Evolutionary conservation across 2,888 invertebrate genomes (phyloP).

Genomic region (Zelleria hepariella): DNA sequence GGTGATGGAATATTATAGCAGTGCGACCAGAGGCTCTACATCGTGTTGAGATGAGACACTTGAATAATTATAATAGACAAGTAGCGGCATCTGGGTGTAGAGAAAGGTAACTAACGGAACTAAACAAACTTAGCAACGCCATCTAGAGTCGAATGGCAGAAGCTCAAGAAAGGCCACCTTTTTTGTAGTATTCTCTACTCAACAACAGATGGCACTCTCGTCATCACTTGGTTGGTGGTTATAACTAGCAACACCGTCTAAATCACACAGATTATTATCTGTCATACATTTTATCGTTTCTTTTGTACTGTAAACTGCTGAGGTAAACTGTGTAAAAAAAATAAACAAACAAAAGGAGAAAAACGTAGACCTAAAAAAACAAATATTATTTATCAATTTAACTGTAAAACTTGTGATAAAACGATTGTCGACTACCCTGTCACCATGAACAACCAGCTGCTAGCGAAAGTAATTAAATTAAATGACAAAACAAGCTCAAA

Average conservation of each 20-base stretch:
- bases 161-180: neutral
- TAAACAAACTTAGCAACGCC: neutral
- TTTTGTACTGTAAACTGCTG: too few species aligned
- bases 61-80: neutral
- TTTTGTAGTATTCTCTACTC: neutral
- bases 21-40: too few species aligned
- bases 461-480: slow-evolving; percentile 42
- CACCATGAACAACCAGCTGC: slow-evolving; percentile 48
- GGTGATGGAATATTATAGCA: too few species aligned
- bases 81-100: neutral
- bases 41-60: too few species aligned
- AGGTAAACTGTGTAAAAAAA: too few species aligned
- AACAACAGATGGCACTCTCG: neutral
- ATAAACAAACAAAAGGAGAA: too few species aligned
- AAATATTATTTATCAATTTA: neutral
- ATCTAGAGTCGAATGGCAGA: neutral
- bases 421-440: too few species aligned
- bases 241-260: neutral
- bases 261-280: neutral
- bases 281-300: neutral
- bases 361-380: neutral
- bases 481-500: slow-evolving; percentile 36
- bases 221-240: too few species aligned
- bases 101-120: neutral
- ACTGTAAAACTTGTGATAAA: neutral